Evolutionary conservation across 2,888 invertebrate genomes (phyloP).

Genomic region (Elysia crispata): DNA sequence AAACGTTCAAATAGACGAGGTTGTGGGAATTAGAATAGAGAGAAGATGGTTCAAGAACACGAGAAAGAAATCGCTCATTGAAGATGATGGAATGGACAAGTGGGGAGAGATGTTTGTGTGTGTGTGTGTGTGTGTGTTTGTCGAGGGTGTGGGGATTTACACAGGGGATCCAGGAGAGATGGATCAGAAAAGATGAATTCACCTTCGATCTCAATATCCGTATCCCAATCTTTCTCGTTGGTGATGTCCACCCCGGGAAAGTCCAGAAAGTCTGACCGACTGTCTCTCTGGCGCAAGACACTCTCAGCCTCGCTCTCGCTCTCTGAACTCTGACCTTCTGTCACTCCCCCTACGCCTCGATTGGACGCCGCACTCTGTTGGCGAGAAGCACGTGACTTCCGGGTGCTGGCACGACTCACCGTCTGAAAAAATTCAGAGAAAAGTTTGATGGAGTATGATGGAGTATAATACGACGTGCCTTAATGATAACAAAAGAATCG

Average conservation of each 20-base stretch:
- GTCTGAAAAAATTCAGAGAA: constrained; percentile 58
- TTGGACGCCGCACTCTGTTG: constrained; percentile 59
- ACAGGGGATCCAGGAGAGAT: too few species aligned
- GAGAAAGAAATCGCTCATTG: too few species aligned
- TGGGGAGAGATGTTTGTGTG: too few species aligned
- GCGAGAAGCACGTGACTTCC: constrained; percentile 58
- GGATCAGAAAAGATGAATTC: too few species aligned
- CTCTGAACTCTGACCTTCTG: constrained; percentile 59
- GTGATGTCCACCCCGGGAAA: constrained; percentile 58
- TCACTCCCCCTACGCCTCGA: neutral
- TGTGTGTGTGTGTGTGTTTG: too few species aligned
- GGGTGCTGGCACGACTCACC: constrained; percentile 65
- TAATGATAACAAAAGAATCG: too few species aligned
- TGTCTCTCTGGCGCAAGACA: constrained; percentile 36
- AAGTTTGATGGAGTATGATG: neutral
- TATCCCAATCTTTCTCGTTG: constrained; percentile 75
- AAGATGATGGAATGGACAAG: too few species aligned
- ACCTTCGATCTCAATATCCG: constrained; percentile 75
- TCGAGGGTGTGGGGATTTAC: too few species aligned
- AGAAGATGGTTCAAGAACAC: too few species aligned
- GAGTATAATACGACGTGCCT: too few species aligned
- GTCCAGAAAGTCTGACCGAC: constrained; percentile 58
- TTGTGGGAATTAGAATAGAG: too few species aligned
- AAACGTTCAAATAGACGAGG: neutral
- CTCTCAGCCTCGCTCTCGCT: constrained; percentile 59